A percentile compares a stretch with the other conserved stretches of the same genome.
Evolutionary conservation across 2,113 vertebrate species (phyloP).

Genomic region (Amia ocellicauda): DNA sequence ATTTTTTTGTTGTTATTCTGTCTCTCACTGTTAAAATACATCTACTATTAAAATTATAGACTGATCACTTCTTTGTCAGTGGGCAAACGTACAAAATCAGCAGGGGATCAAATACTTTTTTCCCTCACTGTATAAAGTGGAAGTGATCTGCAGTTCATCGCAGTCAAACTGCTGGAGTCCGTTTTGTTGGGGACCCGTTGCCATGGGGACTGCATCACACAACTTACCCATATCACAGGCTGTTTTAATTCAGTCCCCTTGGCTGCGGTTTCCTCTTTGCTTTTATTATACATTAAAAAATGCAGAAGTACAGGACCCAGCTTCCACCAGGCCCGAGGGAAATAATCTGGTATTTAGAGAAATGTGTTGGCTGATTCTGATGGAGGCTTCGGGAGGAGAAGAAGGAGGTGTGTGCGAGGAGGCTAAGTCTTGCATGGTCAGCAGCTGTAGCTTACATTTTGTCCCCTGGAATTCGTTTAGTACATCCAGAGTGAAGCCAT

Average conservation of each 20-base stretch:
- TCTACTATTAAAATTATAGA: too few species aligned
- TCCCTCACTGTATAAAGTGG: too few species aligned
- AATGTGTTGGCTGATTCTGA: slow-evolving; percentile 6
- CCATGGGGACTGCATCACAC: neutral
- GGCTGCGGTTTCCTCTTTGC: neutral
- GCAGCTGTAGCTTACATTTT: slow-evolving; percentile 1
- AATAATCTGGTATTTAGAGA: slow-evolving; percentile 1
- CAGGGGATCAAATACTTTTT: too few species aligned
- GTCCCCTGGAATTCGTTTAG: neutral
- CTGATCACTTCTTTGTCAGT: too few species aligned
- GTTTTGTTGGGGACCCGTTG: neutral
- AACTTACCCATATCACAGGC: slow-evolving; percentile 3
- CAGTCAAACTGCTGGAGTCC: neutral
- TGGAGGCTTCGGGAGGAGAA: neutral
- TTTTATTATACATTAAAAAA: neutral
- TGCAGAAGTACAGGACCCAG: neutral
- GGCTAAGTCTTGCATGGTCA: neutral
- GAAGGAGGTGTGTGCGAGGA: neutral
- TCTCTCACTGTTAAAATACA: too few species aligned
- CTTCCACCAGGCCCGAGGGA: neutral
- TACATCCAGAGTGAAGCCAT: neutral
- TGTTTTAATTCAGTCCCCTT: neutral
- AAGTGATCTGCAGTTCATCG: neutral
- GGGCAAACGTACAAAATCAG: too few species aligned
- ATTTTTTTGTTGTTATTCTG: too few species aligned